Base-by-base conservation (phyloP, 2,888 invertebrate genomes). In the Drosophila recens region DNA sequence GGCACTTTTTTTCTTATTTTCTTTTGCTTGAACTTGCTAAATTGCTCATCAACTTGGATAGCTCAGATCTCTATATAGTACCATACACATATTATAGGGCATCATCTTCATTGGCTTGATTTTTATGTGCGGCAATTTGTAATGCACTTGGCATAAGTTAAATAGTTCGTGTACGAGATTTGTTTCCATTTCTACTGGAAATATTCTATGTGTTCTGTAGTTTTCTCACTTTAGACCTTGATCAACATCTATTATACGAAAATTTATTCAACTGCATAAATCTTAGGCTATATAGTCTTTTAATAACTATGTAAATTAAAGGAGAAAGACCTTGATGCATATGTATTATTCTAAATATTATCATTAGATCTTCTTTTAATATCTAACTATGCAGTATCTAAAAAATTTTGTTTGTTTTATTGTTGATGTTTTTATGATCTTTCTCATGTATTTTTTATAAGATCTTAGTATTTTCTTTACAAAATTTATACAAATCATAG, bases 1-100 rank as follows among this genome's bases (percentile, higher is more conserved):
- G 53, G 42, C 59, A 61, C 33, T 57, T 65, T 54, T 62, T 8
- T 30, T 30, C 5, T 8, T 30, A 1, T 30, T 2, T 45, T 59
- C 70, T 53, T 67, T 69, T 80, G 83, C 69, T 69, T 80, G 83
- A 76, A 87, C 80, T 82, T 83, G 88, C 63, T 87, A 70, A 83
- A 83, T 83, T 83, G 77, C 36, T 67, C 42, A 49, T 66, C 68
- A 71, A 57, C 56, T 71, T 59, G 49, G 58, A 68, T 46, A 63
- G 64, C 40, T 61, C 45, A 42, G 34, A 38, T 33, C 34, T 51
- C 10, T 40, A 51, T 62, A 63, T 27, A 23, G 23, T 23, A 6
- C 27, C 27, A 27, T 5, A 53, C 23, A 27, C 38, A 36, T 48
- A 40, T 43, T 67, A 72, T 45, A 57, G 52, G 34, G 48, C 17